Evolutionary conservation across 2,797 vertebrate species (phyloP), one percentile per base, ranked within the genome.

Genomic region (Pipistrellus kuhlii): DNA sequence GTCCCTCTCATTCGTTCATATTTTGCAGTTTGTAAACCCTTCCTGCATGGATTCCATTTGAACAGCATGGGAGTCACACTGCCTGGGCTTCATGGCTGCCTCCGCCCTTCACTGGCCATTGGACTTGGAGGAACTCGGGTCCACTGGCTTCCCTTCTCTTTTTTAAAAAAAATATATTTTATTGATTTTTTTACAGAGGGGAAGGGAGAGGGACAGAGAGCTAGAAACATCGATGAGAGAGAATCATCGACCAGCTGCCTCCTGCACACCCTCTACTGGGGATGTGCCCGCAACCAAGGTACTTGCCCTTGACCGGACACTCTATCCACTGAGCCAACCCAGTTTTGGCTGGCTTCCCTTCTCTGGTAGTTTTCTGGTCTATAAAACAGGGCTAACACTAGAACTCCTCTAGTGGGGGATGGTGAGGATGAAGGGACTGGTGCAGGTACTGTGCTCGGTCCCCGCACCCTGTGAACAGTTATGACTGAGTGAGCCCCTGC

Each of bases 31-130:
- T 66, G 30, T 75, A 71, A 92, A 35, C 12, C 32, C 73, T 55
- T 64, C 81, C 38, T 55, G 5, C 13, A 3, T 11, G 2, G 11
- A 23, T 62, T 73, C 38, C 44, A 32, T 55, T 57, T 9, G 32
- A 76, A 57, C 57, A 7, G 5, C 21, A 3, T 44, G 14, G 32
- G 57, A 59, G 10, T 55, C 76, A 68, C 14, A 62, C 21, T 0
- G n/a, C 64, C 83, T 35, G 48, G 32, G 73, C 88, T 27, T 55
- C 46, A 51, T 21, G 72, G 69, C 89, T 20, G 90, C 64, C 62
- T 35, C 53, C 2, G 10, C 5, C 41, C 14, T 10, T 57, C 81
- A 23, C 35, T 2, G 30, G 25, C 44, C n/a, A 38, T 14, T 10
- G 6, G 53, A 73, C 55, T n/a, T 73, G 64, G 64, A 32, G n/a